Evolutionary conservation across 2,888 invertebrate species (phyloP).

Genomic region (Lepidochitona cinerea): DNA sequence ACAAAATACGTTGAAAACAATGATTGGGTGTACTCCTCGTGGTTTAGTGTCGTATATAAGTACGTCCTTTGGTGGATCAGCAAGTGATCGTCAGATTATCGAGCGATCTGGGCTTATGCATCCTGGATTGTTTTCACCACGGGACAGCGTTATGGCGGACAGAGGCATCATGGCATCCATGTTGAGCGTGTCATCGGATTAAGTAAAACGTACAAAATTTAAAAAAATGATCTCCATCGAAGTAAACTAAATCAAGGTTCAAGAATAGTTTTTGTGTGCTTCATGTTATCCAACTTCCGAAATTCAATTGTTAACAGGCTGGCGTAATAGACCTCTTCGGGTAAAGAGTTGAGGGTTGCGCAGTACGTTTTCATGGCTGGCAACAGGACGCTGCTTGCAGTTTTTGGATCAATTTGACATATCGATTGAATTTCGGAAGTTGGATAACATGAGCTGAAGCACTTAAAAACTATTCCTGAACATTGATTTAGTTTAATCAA

Average conservation of each 20-base stretch:
- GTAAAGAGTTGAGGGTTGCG: no score
- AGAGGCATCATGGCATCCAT: conserved; percentile 24
- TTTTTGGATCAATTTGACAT: no score
- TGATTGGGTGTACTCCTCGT: conserved; percentile 28
- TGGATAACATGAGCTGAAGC: conserved; percentile 21
- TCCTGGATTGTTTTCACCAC: neutral
- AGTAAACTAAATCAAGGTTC: conserved; percentile 14
- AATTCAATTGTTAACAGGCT: conserved; percentile 24
- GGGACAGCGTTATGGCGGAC: conserved; percentile 21
- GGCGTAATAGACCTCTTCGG: no score
- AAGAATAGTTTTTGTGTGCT: conserved; percentile 20
- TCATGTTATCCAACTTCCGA: conserved; percentile 27
- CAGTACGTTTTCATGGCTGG: no score
- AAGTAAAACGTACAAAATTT: conserved; percentile 26
- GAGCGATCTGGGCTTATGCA: conserved; percentile 5
- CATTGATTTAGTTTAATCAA: conserved; percentile 15
- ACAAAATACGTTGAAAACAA: conserved; percentile 39
- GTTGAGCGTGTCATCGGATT: conserved; percentile 32
- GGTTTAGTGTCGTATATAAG: conserved; percentile 28
- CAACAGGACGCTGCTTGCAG: no score
- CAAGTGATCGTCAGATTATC: conserved; percentile 21
- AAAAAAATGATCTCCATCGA: conserved; percentile 10
- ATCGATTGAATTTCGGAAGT: conserved; percentile 32
- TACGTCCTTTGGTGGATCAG: conserved; percentile 10
- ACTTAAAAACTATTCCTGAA: conserved; percentile 17